Conservation (phyloP, 2,888 invertebrate species). For the Tolmerus cingulatus region DNA sequence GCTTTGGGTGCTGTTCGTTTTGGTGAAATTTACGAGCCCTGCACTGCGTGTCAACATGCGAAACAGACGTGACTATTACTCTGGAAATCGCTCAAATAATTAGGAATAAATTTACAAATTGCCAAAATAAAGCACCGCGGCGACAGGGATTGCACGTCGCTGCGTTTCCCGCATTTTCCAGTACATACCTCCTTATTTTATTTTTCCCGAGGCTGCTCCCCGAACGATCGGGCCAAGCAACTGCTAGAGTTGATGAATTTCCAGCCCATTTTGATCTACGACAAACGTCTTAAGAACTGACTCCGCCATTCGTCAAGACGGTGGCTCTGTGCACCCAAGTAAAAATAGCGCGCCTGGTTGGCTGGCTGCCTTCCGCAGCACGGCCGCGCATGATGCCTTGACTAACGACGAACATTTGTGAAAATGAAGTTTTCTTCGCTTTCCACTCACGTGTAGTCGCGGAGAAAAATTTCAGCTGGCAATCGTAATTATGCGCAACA, state of each 20-base stretch:
- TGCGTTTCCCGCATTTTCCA: background rate
- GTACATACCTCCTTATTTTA: background rate
- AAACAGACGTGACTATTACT: slow-evolving; percentile 34
- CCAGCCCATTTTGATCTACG: slow-evolving; percentile 60
- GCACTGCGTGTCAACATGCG: slow-evolving; percentile 23
- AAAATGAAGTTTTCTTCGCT: slow-evolving; percentile 39
- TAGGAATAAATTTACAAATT: slow-evolving; percentile 60
- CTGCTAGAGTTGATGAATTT: slow-evolving; percentile 53
- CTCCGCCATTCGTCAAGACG: slow-evolving; percentile 52
- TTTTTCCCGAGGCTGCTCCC: background rate
- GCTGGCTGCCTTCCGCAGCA: background rate
- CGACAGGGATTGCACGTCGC: background rate
- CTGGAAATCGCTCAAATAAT: slow-evolving; percentile 62
- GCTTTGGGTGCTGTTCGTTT: slow-evolving; percentile 9
- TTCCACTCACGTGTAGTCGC: slow-evolving; percentile 13
- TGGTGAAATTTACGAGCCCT: slow-evolving; percentile 26
- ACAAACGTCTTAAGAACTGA: slow-evolving; percentile 62
- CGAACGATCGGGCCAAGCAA: background rate
- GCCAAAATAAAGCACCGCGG: slow-evolving; percentile 41
- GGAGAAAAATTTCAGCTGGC: slow-evolving; percentile 30
- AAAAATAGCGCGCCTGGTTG: slow-evolving; percentile 12
- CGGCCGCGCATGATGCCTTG: background rate
- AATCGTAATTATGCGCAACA: slow-evolving; percentile 35
- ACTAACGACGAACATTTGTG: slow-evolving; percentile 30
- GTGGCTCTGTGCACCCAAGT: background rate